A percentile compares a stretch with the other conserved stretches of the same genome.
Conservation (phyloP, 2,797 vertebrate species). For the Periparus ater region DNA sequence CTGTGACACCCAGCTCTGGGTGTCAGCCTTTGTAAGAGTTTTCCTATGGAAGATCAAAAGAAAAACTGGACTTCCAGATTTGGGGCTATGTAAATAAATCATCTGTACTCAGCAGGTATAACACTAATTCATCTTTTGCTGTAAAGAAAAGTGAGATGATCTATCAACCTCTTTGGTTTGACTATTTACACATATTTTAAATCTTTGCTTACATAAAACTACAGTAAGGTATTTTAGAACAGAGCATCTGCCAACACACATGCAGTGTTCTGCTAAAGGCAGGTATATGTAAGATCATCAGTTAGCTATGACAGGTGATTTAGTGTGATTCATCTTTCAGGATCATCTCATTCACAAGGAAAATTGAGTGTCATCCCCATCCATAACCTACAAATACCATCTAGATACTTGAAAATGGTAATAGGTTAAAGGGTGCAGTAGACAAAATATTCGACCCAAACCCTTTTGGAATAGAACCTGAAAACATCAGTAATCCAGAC, state of each 20-base stretch:
- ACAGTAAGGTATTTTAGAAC: slow-evolving; percentile 25
- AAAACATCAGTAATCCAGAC: slow-evolving; percentile 64
- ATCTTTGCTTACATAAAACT: slow-evolving; percentile 45
- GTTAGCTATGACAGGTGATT: slow-evolving; percentile 56
- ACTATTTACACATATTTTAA: slow-evolving; percentile 21
- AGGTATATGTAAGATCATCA: slow-evolving; percentile 39
- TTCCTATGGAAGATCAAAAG: neutral
- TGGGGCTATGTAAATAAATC: neutral
- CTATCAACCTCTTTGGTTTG: neutral
- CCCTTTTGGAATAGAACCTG: slow-evolving; percentile 65
- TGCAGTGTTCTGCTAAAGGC: neutral
- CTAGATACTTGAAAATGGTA: slow-evolving; percentile 70
- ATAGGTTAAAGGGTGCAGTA: slow-evolving; percentile 67
- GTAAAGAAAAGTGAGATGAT: neutral
- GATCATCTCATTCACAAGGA: slow-evolving; percentile 66
- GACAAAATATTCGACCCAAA: slow-evolving; percentile 71
- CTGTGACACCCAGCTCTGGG: neutral
- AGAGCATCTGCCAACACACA: slow-evolving; percentile 7
- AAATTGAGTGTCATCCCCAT: slow-evolving; percentile 71
- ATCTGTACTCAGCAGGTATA: neutral
- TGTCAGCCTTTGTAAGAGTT: neutral
- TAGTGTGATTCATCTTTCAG: slow-evolving; percentile 67
- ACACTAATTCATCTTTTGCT: neutral
- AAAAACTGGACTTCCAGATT: neutral
- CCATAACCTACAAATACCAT: slow-evolving; percentile 66